Percentiles rank a stretch among this genome's conserved stretches.
These are phyloP conservation scores for Vidua macroura DNA, from an alignment of 2,113 vertebrate species.

Conservation along the genomic window DNA sequence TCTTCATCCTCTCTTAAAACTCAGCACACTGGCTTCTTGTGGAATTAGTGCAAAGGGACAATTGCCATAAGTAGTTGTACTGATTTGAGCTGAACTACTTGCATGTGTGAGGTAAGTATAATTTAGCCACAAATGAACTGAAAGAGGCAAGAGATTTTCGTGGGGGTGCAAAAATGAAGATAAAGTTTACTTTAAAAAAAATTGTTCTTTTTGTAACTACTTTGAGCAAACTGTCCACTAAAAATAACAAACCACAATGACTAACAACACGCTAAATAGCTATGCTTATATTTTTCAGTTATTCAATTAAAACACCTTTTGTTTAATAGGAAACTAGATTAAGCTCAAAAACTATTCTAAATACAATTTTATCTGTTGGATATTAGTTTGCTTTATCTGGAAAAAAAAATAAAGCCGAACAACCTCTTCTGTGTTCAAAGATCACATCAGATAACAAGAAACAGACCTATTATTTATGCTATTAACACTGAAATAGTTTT, in stretches of 20 bases:
- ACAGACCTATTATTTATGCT: conserved; percentile 37
- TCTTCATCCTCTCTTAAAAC: not conserved
- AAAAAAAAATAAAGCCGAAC: not conserved
- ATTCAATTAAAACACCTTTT: conserved; percentile 17
- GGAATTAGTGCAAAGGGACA: not conserved
- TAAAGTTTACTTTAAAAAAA: not conserved
- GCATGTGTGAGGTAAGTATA: not conserved
- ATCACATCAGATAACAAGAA: conserved; percentile 22
- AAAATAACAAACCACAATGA: conserved; percentile 6
- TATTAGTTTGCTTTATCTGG: conserved; percentile 20
- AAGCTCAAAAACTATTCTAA: conserved; percentile 9
- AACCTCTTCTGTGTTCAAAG: conserved; percentile 8
- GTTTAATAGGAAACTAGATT: conserved; percentile 7
- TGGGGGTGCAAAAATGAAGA: not conserved
- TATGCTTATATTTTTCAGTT: conserved; percentile 12
- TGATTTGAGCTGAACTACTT: conserved; percentile 6
- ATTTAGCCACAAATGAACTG: not conserved
- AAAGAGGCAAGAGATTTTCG: not conserved
- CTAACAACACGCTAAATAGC: conserved; percentile 21
- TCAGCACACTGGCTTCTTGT: not conserved
- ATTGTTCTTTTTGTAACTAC: not conserved
- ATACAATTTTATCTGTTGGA: not conserved
- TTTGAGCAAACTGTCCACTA: conserved; percentile 23
- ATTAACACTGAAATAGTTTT: conserved; percentile 42
- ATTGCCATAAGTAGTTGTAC: not conserved